Evolutionary conservation across 2,797 vertebrate species (phyloP), one percentile per base, ranked within the genome.

Genomic region (Psittacula derbiana): DNA sequence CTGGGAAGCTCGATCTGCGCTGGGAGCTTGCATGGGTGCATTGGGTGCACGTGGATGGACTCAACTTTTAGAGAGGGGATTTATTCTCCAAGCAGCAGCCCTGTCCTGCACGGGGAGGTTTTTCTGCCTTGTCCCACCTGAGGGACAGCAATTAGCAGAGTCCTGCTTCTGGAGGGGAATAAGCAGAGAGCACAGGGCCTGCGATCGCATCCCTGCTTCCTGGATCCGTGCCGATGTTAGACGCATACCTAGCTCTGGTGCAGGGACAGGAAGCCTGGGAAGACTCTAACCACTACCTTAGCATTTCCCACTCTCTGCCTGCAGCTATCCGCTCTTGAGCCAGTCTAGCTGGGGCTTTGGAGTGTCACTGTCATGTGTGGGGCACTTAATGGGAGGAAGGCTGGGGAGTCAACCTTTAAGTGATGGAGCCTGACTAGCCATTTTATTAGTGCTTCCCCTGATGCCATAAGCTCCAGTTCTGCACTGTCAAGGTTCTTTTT

Each of bases 171-270:
- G 87, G 23, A 52, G 12, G 10, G 15, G 41, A 30, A 8, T 23
- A 16, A 67, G 4, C 14, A 2, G 2, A 69, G 44, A 57, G 20
- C 36, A 5, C 11, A 47, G 62, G 4, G 2, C 50, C 8, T 5
- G 1, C 28, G 6, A 1, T 10, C 18, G 24, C 43, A 17, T 10
- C 38, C 60, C 30, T 30, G 58, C 64, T 85, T 20, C 80, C 33
- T 38, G 33, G 28, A 8, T n/a, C 38, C 8, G 5, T 46, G 30
- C 31, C 1, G 1, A 2, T 4, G 49, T 16, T 38, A 33, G 72
- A 61, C 4, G 6, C 44, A 57, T 28, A 5, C 43, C 2, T 0
- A 73, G 66, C 8, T 60, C 21, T 64, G 7, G 12, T 16, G 21
- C 8, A 50, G 43, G 52, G 17, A 17, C 4, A 2, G 76, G 38